A percentile compares a stretch with the other conserved stretches of the same genome.
Conservation (phyloP, 2,797 vertebrate genomes). For the Coreius guichenoti region DNA sequence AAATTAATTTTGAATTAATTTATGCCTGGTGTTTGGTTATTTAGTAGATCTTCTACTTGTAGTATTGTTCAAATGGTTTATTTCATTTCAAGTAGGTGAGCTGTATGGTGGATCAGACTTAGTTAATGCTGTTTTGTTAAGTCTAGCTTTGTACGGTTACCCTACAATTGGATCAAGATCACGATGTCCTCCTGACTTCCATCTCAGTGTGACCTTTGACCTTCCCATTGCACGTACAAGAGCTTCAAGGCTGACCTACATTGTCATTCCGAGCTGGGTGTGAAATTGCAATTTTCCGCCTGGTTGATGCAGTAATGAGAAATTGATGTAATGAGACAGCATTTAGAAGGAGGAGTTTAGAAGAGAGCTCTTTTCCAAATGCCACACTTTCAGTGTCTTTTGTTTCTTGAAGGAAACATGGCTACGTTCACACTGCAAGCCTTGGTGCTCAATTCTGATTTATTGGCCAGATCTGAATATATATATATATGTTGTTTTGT, state of each 20-base stretch:
- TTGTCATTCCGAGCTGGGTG: conserved; percentile 37
- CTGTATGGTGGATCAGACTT: background rate
- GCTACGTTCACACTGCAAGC: too few species aligned
- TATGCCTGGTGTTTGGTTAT: background rate
- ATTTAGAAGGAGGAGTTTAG: conserved; percentile 13
- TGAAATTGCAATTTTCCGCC: conserved; percentile 59
- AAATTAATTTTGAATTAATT: background rate
- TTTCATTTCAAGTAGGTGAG: background rate
- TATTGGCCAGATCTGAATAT: too few species aligned
- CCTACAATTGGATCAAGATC: conserved; percentile 15
- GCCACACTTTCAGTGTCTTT: conserved; percentile 15
- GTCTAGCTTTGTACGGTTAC: background rate
- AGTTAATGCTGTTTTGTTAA: background rate
- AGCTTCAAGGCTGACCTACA: conserved; percentile 28
- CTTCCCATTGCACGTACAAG: conserved; percentile 24
- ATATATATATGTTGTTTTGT: too few species aligned
- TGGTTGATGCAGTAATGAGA: conserved; percentile 42
- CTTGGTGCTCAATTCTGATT: too few species aligned
- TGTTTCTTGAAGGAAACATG: conserved; percentile 4
- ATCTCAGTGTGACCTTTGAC: conserved; percentile 43
- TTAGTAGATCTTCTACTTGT: background rate
- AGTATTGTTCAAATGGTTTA: background rate
- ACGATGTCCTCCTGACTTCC: background rate
- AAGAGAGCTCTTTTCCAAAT: conserved; percentile 25
- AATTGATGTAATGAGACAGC: conserved; percentile 57